These are phyloP conservation scores for Microchirus variegatus DNA, from an alignment of 2,797 vertebrate species.

Conservation along the genomic window DNA sequence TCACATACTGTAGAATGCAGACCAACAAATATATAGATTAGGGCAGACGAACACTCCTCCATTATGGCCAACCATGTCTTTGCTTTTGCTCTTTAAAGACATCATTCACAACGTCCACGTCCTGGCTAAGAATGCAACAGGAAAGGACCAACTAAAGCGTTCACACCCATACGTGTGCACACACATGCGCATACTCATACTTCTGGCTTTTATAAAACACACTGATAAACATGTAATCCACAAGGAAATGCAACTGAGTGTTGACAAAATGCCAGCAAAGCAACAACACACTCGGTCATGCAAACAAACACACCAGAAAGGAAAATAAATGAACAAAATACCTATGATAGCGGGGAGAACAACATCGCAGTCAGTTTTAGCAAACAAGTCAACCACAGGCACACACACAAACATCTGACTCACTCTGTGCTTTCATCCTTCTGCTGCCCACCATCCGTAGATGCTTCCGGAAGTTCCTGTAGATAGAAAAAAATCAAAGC, in stretches of 20 bases:
- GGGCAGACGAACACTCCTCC: background rate
- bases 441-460: slow-evolving; percentile 99
- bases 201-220: slow-evolving; percentile 13
- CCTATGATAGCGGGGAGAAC: slow-evolving; percentile 60
- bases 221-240: slow-evolving; percentile 21
- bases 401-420: slow-evolving; percentile 76
- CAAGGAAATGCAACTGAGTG: slow-evolving; percentile 7
- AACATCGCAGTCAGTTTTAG: slow-evolving; percentile 49
- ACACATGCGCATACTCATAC: slow-evolving; percentile 7
- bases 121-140: slow-evolving; percentile 22
- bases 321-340: slow-evolving; percentile 24
- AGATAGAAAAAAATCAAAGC: slow-evolving; percentile 63
- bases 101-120: background rate
- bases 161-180: slow-evolving; percentile 1
- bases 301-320: slow-evolving; percentile 25
- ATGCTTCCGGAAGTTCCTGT: slow-evolving; percentile 99
- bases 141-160: slow-evolving; percentile 18
- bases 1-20: background rate
- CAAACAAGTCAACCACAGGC: slow-evolving; percentile 35
- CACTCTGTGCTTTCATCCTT: slow-evolving; percentile 98
- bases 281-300: slow-evolving; percentile 31
- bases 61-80: background rate
- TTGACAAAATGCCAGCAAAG: slow-evolving; percentile 18
- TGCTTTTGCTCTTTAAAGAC: background rate
- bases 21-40: background rate